phyloP scores from a whole-genome alignment of 2,113 vertebrate species.

The Saccopteryx leptura region DNA sequence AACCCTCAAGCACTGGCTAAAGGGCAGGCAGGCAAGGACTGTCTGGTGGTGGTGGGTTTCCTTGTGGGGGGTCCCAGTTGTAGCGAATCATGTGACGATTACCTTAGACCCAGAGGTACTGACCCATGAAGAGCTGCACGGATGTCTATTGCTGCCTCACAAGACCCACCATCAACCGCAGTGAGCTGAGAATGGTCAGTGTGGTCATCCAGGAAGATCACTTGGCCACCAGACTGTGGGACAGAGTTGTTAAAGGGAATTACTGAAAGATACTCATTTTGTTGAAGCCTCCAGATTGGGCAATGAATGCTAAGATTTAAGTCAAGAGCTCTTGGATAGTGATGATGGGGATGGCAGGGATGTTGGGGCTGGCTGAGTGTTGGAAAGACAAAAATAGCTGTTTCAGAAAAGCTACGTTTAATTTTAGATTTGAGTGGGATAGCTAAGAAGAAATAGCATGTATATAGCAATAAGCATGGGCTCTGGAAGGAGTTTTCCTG shows the following conservation, averaged over 20 bases:
- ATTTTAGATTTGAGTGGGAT: constrained; percentile 71
- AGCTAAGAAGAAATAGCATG: neutral
- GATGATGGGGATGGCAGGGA: neutral
- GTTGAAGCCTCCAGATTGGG: neutral
- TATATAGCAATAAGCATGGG: neutral
- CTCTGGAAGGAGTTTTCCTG: neutral
- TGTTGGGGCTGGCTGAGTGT: neutral
- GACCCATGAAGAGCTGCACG: fast-evolving
- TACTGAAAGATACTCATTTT: neutral
- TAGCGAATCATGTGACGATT: fast-evolving
- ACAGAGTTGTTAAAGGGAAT: neutral
- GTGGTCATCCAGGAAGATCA: fast-evolving
- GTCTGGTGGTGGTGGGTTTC: neutral
- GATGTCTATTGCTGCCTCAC: fast-evolving
- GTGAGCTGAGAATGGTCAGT: fast-evolving
- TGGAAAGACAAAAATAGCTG: constrained; percentile 38
- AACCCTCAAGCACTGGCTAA: neutral
- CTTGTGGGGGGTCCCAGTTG: fast-evolving
- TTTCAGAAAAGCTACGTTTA: constrained; percentile 63
- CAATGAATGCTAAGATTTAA: fast-evolving
- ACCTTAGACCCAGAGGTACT: fast-evolving
- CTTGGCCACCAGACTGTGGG: fast-evolving
- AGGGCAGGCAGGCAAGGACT: neutral
- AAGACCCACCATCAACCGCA: fast-evolving
- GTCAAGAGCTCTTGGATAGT: neutral